Base-by-base conservation (phyloP, 2,888 invertebrate species). In the Athripsodes cinereus region DNA sequence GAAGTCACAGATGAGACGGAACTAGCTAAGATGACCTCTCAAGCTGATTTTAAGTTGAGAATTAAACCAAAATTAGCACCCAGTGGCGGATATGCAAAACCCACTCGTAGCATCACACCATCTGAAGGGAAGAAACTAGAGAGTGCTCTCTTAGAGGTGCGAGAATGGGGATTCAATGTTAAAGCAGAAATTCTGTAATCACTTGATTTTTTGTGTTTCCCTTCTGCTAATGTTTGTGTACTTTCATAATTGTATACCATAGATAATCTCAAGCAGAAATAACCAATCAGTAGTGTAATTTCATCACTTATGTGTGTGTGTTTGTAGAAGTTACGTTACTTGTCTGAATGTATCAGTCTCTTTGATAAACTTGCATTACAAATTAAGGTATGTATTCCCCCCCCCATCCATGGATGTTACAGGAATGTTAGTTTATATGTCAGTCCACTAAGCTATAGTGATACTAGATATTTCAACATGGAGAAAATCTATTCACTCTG, bases 151-250 rank as follows among this genome's bases (percentile, higher is more conserved):
- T 31, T 50, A 19, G 55, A 56, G 34, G 40, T 59, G 19, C 55
- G 53, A 16, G 52, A 57, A n/a, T 52, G 57, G 57, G 57, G 57
- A 8, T 52, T 57, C 35, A 57, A 52, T 19, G 57, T 57, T 10
- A 53, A 57, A 52, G 57, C 57, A 51, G 57, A 57, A 31, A 57
- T 52, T 13, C 16, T 57, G 20, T 57, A 52, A 57, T 44, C 50
- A 19, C 5, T 11, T 6, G 31, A 31, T 31, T 31, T 8, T 31
- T 31, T 31, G 11, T 31, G 31, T 8, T 8, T 31, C 11, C 11
- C 6, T 31, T 31, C 8, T 31, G 31, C 11, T 31, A 6, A 8
- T 31, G 11, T 11, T 31, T 11, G 31, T 31, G 31, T 31, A 31
- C 6, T 31, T 11, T 31, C 11, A 31, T 6, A 31, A 31, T 31